Base-by-base conservation (phyloP, 2,797 vertebrate genomes). In the Crax fasciolata region DNA sequence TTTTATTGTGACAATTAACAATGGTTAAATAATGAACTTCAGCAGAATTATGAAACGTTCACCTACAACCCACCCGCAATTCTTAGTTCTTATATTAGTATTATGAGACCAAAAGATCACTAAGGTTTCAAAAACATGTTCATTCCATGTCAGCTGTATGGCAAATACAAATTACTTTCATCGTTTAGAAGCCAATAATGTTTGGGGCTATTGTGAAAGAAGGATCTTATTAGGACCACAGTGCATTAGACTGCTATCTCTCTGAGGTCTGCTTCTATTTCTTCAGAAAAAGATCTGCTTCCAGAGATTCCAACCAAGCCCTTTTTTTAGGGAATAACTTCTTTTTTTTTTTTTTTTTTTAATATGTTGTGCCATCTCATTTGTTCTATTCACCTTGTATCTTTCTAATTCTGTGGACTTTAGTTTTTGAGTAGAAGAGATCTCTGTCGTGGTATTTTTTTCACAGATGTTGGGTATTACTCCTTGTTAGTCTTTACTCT, bases 1-100 rank as follows among this genome's bases (percentile, higher is more conserved):
- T 41, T 86, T 78, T 81, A 30, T 75, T 73, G 23, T 71, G 86
- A n/a, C 81, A 90, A 71, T 93, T 91, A 94, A 18, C 18, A 15
- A 79, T 65, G 55, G 3, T 76, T 91, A 87, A 93, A 67, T 86
- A 72, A 72, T 28, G 15, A 30, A 74, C 44, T 59, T 78, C 19
- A 54, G 16, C 38, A 44, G 61, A 74, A 75, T 17, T 35, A 48
- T 81, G 61, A 62, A 88, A 52, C 51, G 71, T 3, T 25, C 1
- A 2, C 43, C 90, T 54, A 43, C 5, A 75, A 16, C 0, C 0
- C 3, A 76, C 49, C 27, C 59, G 28, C 11, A 11, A 12, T 13
- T 87, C 61, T 73, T 39, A 20, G 35, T 35, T 35, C 35, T 35
- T 58, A 3, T 35, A 4, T 28, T n/a, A 46, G 7, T 28, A 11